Percentiles rank a stretch among this genome's conserved stretches.
phyloP scores from a whole-genome alignment of 2,113 vertebrate genomes.

The Pteronura brasiliensis region DNA sequence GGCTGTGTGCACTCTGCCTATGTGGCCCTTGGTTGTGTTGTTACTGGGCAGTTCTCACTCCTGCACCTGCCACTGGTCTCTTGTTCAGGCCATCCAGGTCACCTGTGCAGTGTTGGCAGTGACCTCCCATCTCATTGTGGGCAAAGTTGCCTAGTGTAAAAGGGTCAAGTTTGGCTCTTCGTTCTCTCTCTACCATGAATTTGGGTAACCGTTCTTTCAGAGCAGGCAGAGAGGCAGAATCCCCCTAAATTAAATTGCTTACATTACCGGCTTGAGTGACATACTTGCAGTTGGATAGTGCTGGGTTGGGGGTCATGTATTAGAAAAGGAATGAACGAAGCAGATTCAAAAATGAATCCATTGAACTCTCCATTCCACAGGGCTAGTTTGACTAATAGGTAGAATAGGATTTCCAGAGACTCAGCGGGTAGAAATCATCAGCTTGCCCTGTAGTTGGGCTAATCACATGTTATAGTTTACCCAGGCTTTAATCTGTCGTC shows the following conservation, averaged over 20 bases:
- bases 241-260: not conserved
- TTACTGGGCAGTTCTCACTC: not conserved
- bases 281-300: not conserved
- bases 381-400: not conserved
- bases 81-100: not conserved
- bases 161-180: not conserved
- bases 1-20: not conserved
- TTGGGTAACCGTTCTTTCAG: not conserved
- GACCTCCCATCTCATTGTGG: not conserved
- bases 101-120: not conserved
- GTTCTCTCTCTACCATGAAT: not conserved
- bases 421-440: not conserved
- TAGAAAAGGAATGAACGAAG: not conserved
- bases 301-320: not conserved
- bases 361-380: not conserved
- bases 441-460: not conserved
- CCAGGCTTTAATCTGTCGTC: not conserved
- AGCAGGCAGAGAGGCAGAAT: not conserved
- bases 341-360: not conserved
- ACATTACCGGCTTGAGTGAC: not conserved
- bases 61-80: not conserved
- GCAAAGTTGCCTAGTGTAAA: not conserved
- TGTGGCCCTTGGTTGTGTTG: not conserved
- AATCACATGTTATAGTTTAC: not conserved
- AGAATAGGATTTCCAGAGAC: not conserved